Evolutionary conservation across 2,113 vertebrate genomes (phyloP).

Genomic region (Hypanus sabinus): DNA sequence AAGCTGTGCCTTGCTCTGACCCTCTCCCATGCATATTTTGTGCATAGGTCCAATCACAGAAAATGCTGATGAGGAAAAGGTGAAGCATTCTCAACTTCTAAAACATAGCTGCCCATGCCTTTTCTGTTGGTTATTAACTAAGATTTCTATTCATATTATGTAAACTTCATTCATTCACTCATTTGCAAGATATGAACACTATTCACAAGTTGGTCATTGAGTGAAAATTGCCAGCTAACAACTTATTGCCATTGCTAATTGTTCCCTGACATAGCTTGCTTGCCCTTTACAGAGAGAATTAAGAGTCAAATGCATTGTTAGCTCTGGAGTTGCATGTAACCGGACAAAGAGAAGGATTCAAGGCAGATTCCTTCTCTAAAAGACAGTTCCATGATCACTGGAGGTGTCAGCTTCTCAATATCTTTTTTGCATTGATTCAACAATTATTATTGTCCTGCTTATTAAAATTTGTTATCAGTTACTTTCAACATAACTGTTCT

Average conservation of each 20-base stretch:
- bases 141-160: background rate
- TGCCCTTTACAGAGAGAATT: too few relatives aligned
- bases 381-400: too few relatives aligned
- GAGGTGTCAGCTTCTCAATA: background rate
- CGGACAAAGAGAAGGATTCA: too few relatives aligned
- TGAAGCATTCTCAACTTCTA: background rate
- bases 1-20: background rate
- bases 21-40: background rate
- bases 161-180: background rate
- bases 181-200: too few relatives aligned
- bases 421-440: background rate
- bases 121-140: background rate
- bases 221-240: too few relatives aligned
- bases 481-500: background rate
- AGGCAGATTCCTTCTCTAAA: too few relatives aligned
- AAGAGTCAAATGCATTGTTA: too few relatives aligned
- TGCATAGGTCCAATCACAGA: background rate
- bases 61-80: background rate
- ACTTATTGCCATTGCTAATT: too few relatives aligned
- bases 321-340: too few relatives aligned
- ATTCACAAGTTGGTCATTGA: too few relatives aligned
- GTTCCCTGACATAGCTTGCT: too few relatives aligned
- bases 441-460: background rate
- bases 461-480: background rate
- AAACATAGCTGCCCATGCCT: too few relatives aligned